phyloP scores from a whole-genome alignment of 2,888 invertebrate genomes.

The Drosophila melanosoma region DNA sequence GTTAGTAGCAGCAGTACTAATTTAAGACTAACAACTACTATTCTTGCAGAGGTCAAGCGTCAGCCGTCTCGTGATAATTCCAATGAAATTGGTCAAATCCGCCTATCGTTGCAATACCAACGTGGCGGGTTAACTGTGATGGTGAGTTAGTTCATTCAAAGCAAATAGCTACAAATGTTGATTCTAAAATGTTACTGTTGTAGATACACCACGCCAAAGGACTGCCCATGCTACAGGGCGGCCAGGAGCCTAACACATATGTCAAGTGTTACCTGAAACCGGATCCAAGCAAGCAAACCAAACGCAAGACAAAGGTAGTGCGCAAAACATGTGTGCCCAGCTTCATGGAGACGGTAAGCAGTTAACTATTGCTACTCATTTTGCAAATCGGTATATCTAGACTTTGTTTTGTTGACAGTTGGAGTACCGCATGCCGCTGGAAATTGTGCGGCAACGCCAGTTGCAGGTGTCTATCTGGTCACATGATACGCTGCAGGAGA shows the following conservation, averaged over 20 bases:
- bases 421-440: slow-evolving; percentile 94
- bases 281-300: slow-evolving; percentile 95
- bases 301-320: slow-evolving; percentile 97
- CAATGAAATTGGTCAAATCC: slow-evolving; percentile 89
- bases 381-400: neutral
- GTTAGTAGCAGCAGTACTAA: neutral
- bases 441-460: slow-evolving; percentile 90
- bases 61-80: slow-evolving; percentile 83
- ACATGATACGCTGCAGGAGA: slow-evolving; percentile 96
- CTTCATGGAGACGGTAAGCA: slow-evolving; percentile 96
- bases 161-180: neutral
- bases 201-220: slow-evolving; percentile 94
- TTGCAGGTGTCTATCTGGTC: slow-evolving; percentile 98
- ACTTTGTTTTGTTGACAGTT: slow-evolving; percentile 86
- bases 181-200: neutral
- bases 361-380: neutral
- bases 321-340: slow-evolving; percentile 97
- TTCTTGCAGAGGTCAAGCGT: slow-evolving; percentile 71
- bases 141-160: slow-evolving; percentile 85
- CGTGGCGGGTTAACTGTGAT: slow-evolving; percentile 91
- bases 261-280: slow-evolving; percentile 97
- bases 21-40: neutral
- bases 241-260: slow-evolving; percentile 94
- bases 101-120: slow-evolving; percentile 91
- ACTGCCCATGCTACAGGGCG: slow-evolving; percentile 91